Conservation (phyloP, 2,113 vertebrate species). For the Morone saxatilis region DNA sequence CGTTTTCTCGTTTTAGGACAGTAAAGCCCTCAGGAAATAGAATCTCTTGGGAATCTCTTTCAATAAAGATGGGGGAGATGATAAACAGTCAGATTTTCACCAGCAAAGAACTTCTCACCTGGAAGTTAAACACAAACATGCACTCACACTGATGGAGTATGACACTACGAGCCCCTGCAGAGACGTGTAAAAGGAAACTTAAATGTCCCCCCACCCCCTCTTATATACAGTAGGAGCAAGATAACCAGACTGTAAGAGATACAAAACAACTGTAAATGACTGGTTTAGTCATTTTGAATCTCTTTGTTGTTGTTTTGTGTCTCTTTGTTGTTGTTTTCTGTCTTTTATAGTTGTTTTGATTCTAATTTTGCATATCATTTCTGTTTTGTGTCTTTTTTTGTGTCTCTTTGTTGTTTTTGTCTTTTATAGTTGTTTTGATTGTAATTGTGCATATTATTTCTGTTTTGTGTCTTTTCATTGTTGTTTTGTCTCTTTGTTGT, state of each 20-base stretch:
- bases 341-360: background rate
- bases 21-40: slow-evolving; percentile 42
- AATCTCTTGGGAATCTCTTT: background rate
- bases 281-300: background rate
- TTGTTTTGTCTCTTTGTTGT: background rate
- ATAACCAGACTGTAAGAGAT: no score
- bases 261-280: no score
- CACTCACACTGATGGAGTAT: background rate
- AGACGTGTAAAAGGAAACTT: no score
- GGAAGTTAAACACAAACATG: background rate
- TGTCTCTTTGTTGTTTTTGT: background rate
- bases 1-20: slow-evolving; percentile 2
- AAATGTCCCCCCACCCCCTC: no score
- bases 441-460: no score
- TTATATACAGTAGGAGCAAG: background rate
- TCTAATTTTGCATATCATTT: background rate
- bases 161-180: background rate
- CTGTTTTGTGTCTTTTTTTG: background rate
- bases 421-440: background rate
- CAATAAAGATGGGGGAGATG: slow-evolving; percentile 12
- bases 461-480: background rate
- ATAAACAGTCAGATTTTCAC: background rate
- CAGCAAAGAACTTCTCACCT: slow-evolving; percentile 21
- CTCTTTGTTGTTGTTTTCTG: background rate
- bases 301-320: background rate